Evolutionary conservation across 2,113 vertebrate species (phyloP).

Genomic region (Phylloscopus whistleri): DNA sequence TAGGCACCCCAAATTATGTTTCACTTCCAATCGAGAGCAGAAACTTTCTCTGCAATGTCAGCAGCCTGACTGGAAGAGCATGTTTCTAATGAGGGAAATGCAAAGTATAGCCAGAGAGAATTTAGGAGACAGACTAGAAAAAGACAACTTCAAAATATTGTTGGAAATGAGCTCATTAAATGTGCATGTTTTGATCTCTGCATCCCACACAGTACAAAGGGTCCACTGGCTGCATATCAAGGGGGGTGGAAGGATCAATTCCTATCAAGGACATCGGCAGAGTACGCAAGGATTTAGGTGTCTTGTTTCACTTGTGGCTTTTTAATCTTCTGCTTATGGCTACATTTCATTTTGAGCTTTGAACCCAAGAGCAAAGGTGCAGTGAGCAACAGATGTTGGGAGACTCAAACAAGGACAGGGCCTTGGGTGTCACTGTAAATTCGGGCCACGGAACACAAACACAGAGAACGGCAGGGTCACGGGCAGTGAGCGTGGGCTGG

Average conservation of each 20-base stretch:
- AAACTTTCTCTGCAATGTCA: slow-evolving; percentile 5
- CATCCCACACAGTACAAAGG: slow-evolving; percentile 38
- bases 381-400: background rate
- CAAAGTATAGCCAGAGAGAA: slow-evolving; percentile 41
- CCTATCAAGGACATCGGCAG: slow-evolving; percentile 27
- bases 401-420: background rate
- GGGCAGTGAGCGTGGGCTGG: background rate
- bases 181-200: slow-evolving; percentile 50
- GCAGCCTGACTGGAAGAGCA: slow-evolving; percentile 6
- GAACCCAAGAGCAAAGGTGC: slow-evolving; percentile 1
- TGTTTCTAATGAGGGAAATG: slow-evolving; percentile 41
- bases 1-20: background rate
- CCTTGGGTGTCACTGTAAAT: background rate
- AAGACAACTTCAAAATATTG: slow-evolving; percentile 32
- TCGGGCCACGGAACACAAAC: background rate
- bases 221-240: background rate
- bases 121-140: slow-evolving; percentile 16
- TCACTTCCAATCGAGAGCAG: background rate
- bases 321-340: background rate
- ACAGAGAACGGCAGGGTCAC: background rate
- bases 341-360: slow-evolving; percentile 11
- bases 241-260: slow-evolving; percentile 15
- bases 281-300: background rate
- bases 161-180: slow-evolving; percentile 45
- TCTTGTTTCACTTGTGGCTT: slow-evolving; percentile 19